Percentiles rank a stretch among this genome's conserved stretches.
These are phyloP conservation scores for Uromys caudimaculatus DNA, from an alignment of 2,797 vertebrate species.

Conservation along the genomic window DNA sequence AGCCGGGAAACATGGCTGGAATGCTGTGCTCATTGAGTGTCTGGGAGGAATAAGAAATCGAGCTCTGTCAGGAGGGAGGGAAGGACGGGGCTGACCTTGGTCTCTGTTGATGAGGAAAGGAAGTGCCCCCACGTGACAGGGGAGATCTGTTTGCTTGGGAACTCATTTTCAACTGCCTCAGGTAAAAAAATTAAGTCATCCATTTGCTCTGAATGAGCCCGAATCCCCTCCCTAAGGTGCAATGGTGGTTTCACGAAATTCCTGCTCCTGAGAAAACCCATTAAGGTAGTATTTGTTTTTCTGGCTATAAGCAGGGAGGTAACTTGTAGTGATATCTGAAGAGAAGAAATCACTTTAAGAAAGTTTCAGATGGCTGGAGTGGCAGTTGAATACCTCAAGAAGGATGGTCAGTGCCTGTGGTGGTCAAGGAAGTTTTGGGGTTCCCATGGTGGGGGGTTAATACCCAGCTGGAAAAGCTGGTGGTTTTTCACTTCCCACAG, in stretches of 20 bases:
- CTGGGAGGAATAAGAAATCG: neutral
- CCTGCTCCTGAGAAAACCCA: constrained; percentile 26
- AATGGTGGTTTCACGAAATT: neutral
- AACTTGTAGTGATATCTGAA: constrained; percentile 6
- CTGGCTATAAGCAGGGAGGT: constrained; percentile 38
- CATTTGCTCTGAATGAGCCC: constrained; percentile 34
- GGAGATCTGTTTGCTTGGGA: constrained; percentile 14
- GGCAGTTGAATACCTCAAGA: too few relatives aligned
- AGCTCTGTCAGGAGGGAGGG: neutral
- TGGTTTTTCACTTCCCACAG: neutral
- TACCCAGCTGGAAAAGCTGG: neutral
- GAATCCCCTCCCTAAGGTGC: neutral
- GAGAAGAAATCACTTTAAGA: neutral
- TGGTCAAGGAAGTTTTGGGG: neutral
- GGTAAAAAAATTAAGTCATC: constrained; percentile 51
- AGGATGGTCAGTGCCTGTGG: neutral
- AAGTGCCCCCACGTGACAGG: neutral
- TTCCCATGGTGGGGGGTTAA: neutral
- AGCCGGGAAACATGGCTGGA: rapidly evolving
- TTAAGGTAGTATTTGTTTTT: constrained; percentile 45
- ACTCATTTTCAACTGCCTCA: constrained; percentile 43
- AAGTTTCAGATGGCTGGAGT: constrained; percentile 33
- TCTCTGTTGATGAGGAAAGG: neutral
- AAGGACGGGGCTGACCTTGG: too few relatives aligned
- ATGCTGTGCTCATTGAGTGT: rapidly evolving